These are phyloP conservation scores for Siniperca undulata DNA, from an alignment of 2,797 vertebrate genomes.

Conservation along the genomic window DNA sequence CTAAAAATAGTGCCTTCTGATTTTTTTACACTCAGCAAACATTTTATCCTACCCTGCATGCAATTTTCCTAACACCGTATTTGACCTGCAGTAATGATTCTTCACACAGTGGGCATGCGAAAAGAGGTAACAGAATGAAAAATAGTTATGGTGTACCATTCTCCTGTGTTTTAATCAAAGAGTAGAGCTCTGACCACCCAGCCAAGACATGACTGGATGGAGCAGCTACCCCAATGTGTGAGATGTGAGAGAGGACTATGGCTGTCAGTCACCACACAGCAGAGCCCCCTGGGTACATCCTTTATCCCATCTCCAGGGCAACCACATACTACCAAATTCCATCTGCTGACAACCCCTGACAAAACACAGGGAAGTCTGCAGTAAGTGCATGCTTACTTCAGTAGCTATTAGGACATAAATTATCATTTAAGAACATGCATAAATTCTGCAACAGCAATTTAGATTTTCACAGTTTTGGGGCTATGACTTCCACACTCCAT, in stretches of 20 bases:
- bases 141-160: slow-evolving; percentile 7
- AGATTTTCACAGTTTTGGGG: neutral
- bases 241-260: slow-evolving; percentile 45
- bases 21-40: slow-evolving; percentile 35
- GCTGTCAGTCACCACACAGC: slow-evolving; percentile 69
- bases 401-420: neutral
- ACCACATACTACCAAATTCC: slow-evolving; percentile 74
- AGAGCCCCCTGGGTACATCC: slow-evolving; percentile 61
- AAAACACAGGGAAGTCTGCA: slow-evolving; percentile 60
- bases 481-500: neutral
- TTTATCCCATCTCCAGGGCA: slow-evolving; percentile 79
- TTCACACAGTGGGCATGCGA: slow-evolving; percentile 14
- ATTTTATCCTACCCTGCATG: slow-evolving; percentile 29
- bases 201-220: slow-evolving; percentile 45
- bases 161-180: slow-evolving; percentile 56
- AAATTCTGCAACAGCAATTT: neutral
- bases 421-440: neutral
- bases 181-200: slow-evolving; percentile 53
- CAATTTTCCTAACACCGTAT: slow-evolving; percentile 1
- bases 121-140: slow-evolving; percentile 20
- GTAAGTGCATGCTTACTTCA: slow-evolving; percentile 20
- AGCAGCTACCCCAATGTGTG: slow-evolving; percentile 38
- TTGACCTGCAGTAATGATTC: slow-evolving; percentile 41
- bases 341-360: slow-evolving; percentile 66
- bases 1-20: slow-evolving; percentile 37